A percentile compares a stretch with the other conserved stretches of the same genome.
phyloP scores from a whole-genome alignment of 1,140 invertebrate genomes.

The Papilio xuthus region DNA sequence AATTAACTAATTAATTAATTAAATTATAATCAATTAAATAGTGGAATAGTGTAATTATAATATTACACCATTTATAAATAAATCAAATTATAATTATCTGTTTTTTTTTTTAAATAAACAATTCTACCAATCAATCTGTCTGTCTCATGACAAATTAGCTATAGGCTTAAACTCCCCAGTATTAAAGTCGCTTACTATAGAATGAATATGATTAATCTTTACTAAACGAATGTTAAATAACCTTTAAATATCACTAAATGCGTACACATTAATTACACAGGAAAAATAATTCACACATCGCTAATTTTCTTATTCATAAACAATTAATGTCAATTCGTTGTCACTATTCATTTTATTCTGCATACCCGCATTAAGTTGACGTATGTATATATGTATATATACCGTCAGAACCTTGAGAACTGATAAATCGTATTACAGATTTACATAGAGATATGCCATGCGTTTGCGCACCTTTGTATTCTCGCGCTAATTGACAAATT shows the following conservation, averaged over 20 bases:
- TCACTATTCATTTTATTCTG: conserved; percentile 29
- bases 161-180: too few species aligned
- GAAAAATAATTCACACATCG: conserved; percentile 2
- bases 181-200: too few species aligned
- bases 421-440: conserved; percentile 30
- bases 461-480: neutral
- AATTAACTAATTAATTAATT: too few species aligned
- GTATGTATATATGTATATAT: neutral
- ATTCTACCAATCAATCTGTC: too few species aligned
- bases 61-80: too few species aligned
- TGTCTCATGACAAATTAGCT: too few species aligned
- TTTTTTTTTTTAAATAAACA: too few species aligned
- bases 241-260: neutral
- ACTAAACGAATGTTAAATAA: neutral
- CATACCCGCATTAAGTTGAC: conserved; percentile 13
- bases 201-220: too few species aligned
- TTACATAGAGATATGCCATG: conserved; percentile 20
- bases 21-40: too few species aligned
- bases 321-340: conserved; percentile 31
- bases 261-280: neutral
- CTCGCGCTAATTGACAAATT: conserved; percentile 27
- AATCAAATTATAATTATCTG: too few species aligned
- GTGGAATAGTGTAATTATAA: too few species aligned
- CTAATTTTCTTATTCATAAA: conserved; percentile 9
- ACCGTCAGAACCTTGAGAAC: conserved; percentile 19